A percentile compares a stretch with the other conserved stretches of the same genome.
phyloP scores from a whole-genome alignment of 2,113 vertebrate species.

The Eupsittula cactorum region DNA sequence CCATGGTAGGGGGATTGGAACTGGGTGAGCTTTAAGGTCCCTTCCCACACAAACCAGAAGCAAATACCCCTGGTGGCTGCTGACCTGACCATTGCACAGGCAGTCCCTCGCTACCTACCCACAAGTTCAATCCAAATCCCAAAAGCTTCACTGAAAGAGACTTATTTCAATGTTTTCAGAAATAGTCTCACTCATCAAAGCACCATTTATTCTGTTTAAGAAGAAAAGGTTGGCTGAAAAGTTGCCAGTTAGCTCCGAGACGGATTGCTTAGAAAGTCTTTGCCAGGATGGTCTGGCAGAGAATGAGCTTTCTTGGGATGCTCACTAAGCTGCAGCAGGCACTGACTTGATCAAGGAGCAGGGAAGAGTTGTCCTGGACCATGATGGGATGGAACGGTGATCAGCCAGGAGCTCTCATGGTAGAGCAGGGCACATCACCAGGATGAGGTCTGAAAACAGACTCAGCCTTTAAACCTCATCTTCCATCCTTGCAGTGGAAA shows the following conservation, averaged over 20 bases:
- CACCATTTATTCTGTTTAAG: background rate
- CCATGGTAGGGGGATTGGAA: background rate
- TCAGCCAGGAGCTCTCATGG: background rate
- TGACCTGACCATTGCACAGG: background rate
- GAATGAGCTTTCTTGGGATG: rapidly evolving
- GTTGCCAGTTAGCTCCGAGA: background rate
- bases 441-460: background rate
- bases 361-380: rapidly evolving
- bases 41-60: background rate
- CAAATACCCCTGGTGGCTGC: rapidly evolving
- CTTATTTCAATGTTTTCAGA: background rate
- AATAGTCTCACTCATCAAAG: background rate
- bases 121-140: background rate
- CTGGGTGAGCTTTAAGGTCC: background rate
- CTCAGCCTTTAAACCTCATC: background rate
- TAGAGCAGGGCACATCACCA: background rate
- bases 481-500: rapidly evolving
- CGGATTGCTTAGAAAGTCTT: background rate
- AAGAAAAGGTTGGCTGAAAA: background rate
- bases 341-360: rapidly evolving
- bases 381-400: rapidly evolving
- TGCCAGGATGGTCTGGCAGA: background rate
- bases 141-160: background rate
- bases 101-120: background rate
- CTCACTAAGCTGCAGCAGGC: background rate